A percentile compares a stretch with the other conserved stretches of the same genome.
phyloP scores from a whole-genome alignment of 2,113 vertebrate genomes.

The Chlorocebus sabaeus region DNA sequence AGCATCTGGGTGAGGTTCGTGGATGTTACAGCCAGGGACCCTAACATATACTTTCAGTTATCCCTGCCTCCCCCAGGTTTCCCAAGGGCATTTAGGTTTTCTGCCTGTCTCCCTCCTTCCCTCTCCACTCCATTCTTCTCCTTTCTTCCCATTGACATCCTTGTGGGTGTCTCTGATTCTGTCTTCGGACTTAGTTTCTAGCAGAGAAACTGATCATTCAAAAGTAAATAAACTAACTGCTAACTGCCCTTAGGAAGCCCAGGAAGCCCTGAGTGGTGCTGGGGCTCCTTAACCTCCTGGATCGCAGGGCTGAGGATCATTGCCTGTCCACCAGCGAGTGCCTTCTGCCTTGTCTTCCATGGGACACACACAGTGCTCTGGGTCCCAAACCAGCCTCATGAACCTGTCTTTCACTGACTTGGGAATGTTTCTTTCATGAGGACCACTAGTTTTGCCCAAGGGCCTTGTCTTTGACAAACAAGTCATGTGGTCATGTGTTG shows the following conservation, averaged over 20 bases:
- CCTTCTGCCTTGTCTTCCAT: not conserved
- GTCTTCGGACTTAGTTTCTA: not conserved
- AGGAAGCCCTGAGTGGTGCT: not conserved
- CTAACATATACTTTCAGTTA: not conserved
- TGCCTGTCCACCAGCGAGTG: fast-evolving
- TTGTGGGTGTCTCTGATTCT: not conserved
- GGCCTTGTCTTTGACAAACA: not conserved
- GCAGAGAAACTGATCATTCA: not conserved
- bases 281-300: not conserved
- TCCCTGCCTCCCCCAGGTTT: fast-evolving
- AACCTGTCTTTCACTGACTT: not conserved
- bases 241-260: not conserved
- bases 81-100: not conserved
- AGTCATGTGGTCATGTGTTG: not conserved
- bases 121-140: too few species aligned
- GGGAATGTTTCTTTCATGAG: not conserved
- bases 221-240: not conserved
- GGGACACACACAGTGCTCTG: not conserved
- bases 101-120: not conserved
- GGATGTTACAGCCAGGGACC: not conserved
- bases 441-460: not conserved
- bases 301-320: not conserved
- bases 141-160: not conserved
- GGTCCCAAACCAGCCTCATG: fast-evolving
- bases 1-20: not conserved